These are phyloP conservation scores for Apistogramma diplotaenia DNA, from an alignment of 2,113 vertebrate genomes.

Conservation along the genomic window DNA sequence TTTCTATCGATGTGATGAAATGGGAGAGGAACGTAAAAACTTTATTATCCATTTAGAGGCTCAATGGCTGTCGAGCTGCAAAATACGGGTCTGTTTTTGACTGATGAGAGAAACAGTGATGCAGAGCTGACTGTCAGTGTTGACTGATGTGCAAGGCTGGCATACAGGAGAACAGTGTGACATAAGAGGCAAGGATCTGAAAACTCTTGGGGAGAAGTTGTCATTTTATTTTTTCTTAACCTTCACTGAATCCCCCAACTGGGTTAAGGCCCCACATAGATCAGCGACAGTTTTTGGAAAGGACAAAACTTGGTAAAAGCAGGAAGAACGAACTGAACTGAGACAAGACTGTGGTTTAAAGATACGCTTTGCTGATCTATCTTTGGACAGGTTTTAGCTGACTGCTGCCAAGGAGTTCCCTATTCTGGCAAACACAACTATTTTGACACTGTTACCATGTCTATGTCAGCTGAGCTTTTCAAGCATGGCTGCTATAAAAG, in stretches of 20 bases:
- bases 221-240: background rate
- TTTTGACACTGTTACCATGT: background rate
- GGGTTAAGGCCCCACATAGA: constrained; percentile 26
- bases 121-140: no score
- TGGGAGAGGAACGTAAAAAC: background rate
- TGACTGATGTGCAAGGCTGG: background rate
- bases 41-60: background rate
- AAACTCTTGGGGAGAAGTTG: background rate
- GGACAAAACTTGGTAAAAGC: background rate
- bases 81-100: background rate
- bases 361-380: constrained; percentile 17
- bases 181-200: background rate
- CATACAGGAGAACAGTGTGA: background rate
- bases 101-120: background rate
- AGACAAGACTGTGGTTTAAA: constrained; percentile 14
- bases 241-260: constrained; percentile 24
- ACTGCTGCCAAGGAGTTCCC: background rate
- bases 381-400: constrained; percentile 24
- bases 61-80: background rate
- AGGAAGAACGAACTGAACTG: constrained; percentile 35
- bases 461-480: background rate
- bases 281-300: constrained; percentile 15
- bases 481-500: background rate
- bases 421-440: no score
- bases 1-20: background rate